Evolutionary conservation across 2,888 invertebrate genomes (phyloP), one percentile per base, ranked within the genome.

Genomic region (Zygaena filipendulae): DNA sequence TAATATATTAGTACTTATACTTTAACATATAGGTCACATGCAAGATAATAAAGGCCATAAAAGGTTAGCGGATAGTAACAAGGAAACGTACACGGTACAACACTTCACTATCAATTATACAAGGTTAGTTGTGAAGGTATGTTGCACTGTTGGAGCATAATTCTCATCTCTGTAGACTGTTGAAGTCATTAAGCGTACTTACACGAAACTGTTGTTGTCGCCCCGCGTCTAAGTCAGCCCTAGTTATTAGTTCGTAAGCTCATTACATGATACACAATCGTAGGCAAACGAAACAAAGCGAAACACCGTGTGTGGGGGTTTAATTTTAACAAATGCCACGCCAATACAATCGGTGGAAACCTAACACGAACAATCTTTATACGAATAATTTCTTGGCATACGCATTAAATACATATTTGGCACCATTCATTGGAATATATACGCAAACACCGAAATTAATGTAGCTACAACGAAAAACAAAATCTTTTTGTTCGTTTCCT

Each of bases 61-160:
- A 49, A 47, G 49, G 50, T 53, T 59, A 52, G 51, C 62, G 66
- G 68, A 68, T 68, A 49, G 50, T 46, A 47, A 54, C 58, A 57
- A 71, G 74, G 75, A 71, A 72, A 68, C 58, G 49, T 46, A 44
- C 45, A 35, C 25, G 18, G 26, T 18, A 14, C 45, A 40, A 40
- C 41, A 37, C 41, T 38, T 45, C 39, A 50, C 42, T 58, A 56
- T 51, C 49, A 49, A 52, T n/a, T n/a, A n/a, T n/a, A n/a, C 71
- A 74, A 71, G 72, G 75, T 60, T 61, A 57, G 40, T 38, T 52
- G 58, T 56, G 66, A 70, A 72, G 67, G 70, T 57, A 52, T 58
- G 56, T 59, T 44, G 52, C 59, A 59, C 64, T 55, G 56, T 58
- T 62, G 55, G 62, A 62, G 70, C 33, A 70, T 58, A 58, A 48